Conservation (phyloP, 2,113 vertebrate genomes). For the Psephotus haematonotus region DNA sequence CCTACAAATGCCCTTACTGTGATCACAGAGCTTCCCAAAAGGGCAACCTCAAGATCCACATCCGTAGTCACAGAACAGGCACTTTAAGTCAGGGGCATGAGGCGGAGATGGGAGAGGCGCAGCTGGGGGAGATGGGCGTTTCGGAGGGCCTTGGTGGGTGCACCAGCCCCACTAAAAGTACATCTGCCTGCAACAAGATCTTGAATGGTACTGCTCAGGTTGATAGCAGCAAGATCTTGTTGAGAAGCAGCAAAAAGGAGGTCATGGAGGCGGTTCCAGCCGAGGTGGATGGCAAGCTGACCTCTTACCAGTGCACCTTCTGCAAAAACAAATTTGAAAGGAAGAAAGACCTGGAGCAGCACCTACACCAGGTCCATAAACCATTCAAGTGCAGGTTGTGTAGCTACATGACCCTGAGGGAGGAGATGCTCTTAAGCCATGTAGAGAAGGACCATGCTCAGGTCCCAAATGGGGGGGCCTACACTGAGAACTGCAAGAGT, state of each 20-base stretch:
- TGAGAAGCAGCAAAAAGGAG: slow-evolving; percentile 85
- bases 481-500: slow-evolving; percentile 74
- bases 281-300: slow-evolving; percentile 33
- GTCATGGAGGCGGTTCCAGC: background rate
- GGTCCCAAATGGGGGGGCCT: slow-evolving; percentile 69
- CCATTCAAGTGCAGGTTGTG: slow-evolving; percentile 88
- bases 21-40: slow-evolving; percentile 95
- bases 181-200: slow-evolving; percentile 88
- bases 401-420: slow-evolving; percentile 81
- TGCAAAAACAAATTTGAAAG: slow-evolving; percentile 81
- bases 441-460: slow-evolving; percentile 90
- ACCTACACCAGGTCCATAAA: slow-evolving; percentile 80
- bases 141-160: slow-evolving; percentile 87
- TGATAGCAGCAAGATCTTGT: slow-evolving; percentile 81
- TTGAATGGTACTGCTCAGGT: slow-evolving; percentile 76
- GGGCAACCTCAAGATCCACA: slow-evolving; percentile 95
- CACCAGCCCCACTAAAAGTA: slow-evolving; percentile 90
- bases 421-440: slow-evolving; percentile 89
- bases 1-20: slow-evolving; percentile 97
- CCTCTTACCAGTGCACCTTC: slow-evolving; percentile 72
- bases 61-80: slow-evolving; percentile 91
- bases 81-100: slow-evolving; percentile 85
- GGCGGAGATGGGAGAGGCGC: slow-evolving; percentile 76
- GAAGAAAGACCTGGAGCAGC: slow-evolving; percentile 81
- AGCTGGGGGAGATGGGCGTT: slow-evolving; percentile 79